These are phyloP conservation scores for Mercenaria mercenaria DNA, from an alignment of 1,140 invertebrate species.

Conservation along the genomic window DNA sequence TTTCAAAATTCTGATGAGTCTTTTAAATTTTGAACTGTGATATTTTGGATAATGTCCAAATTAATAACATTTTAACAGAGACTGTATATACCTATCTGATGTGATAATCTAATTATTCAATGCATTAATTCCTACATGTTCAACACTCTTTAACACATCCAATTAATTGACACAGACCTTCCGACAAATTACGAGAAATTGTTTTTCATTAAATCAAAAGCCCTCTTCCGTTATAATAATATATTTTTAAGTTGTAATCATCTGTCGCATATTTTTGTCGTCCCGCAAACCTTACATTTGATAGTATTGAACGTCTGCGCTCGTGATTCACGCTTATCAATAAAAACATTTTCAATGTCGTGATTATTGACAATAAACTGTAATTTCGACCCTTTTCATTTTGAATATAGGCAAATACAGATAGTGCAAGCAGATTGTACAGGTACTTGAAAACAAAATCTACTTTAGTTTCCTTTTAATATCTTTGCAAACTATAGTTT, in stretches of 20 bases:
- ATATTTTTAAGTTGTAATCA: not conserved
- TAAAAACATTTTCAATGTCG: not conserved
- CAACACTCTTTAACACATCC: too few species aligned
- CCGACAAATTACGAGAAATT: too few species aligned
- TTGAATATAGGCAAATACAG: not conserved
- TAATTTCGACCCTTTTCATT: not conserved
- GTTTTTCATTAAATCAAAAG: too few species aligned
- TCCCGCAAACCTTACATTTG: not conserved
- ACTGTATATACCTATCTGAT: not conserved
- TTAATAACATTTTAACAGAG: not conserved
- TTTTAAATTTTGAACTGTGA: not conserved
- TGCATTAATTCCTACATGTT: too few species aligned
- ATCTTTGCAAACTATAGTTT: too few species aligned
- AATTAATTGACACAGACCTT: too few species aligned
- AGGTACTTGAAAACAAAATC: too few species aligned
- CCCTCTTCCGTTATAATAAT: too few species aligned
- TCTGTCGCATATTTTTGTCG: not conserved
- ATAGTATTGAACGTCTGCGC: not conserved
- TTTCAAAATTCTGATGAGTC: not conserved
- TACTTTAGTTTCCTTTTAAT: too few species aligned
- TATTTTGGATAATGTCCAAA: constrained; percentile 3
- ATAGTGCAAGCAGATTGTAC: too few species aligned
- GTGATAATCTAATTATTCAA: not conserved
- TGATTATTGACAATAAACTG: not conserved
- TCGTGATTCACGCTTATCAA: constrained; percentile 11